Evolutionary conservation across 2,113 vertebrate species (phyloP).

Genomic region (Amphilophus citrinellus): DNA sequence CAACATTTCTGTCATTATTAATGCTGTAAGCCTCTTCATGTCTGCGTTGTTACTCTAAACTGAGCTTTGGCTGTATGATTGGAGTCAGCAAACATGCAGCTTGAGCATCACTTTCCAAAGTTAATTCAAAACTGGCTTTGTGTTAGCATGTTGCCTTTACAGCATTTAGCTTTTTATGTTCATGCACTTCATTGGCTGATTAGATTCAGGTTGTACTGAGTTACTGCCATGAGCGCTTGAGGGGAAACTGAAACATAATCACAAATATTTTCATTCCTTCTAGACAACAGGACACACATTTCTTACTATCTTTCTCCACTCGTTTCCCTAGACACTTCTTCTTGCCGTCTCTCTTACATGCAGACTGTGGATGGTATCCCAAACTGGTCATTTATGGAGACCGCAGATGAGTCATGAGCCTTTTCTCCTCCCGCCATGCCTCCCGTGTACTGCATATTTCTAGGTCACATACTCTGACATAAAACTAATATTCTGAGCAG

Average conservation of each 20-base stretch:
- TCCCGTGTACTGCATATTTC: slow-evolving; percentile 37
- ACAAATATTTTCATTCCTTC: slow-evolving; percentile 10
- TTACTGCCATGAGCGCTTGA: slow-evolving; percentile 47
- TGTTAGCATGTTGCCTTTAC: not conserved
- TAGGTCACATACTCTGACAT: slow-evolving; percentile 60
- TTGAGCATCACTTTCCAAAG: not conserved
- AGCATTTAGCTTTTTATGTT: not conserved
- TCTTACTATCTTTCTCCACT: not conserved
- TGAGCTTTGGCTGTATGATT: not conserved
- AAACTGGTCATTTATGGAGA: slow-evolving; percentile 36
- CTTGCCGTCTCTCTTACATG: not conserved
- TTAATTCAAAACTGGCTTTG: not conserved
- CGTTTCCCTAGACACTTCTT: slow-evolving; percentile 17
- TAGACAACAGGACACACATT: not conserved
- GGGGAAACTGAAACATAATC: slow-evolving; percentile 26
- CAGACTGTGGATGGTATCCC: not conserved
- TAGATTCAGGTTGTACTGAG: slow-evolving; percentile 57
- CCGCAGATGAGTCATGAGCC: slow-evolving; percentile 30
- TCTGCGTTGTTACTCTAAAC: not conserved
- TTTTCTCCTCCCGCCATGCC: not conserved
- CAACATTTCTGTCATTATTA: not conserved
- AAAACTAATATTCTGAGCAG: slow-evolving; percentile 54
- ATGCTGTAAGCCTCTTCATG: not conserved
- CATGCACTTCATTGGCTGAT: slow-evolving; percentile 29
- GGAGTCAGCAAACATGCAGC: no score